Conservation (phyloP, 1,140 invertebrate genomes). For the Littorina saxatilis region DNA sequence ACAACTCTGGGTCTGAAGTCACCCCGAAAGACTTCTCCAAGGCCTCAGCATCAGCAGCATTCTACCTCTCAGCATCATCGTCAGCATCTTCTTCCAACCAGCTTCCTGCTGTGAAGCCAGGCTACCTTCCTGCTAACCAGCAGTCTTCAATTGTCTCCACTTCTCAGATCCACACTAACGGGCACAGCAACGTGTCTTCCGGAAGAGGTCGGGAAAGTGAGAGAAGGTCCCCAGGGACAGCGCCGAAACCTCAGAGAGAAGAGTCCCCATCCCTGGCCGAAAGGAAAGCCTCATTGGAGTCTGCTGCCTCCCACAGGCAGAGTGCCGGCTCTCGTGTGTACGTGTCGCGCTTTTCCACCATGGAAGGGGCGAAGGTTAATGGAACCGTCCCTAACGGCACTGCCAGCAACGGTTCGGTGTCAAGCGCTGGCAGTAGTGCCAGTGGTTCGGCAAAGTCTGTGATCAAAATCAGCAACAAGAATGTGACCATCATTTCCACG, state of each 20-base stretch:
- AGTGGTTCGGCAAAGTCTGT: slow-evolving; percentile 39
- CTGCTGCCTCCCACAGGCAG: neutral
- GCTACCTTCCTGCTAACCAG: neutral
- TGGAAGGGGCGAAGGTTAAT: neutral
- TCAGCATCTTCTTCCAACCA: neutral
- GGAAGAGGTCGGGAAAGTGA: too few species aligned
- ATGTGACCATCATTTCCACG: slow-evolving; percentile 41
- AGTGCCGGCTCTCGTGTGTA: too few species aligned
- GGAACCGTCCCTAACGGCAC: neutral
- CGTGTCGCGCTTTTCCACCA: neutral
- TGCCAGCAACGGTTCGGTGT: neutral
- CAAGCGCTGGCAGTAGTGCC: neutral
- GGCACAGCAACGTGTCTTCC: too few species aligned
- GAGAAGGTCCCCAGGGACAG: too few species aligned
- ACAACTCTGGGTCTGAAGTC: neutral
- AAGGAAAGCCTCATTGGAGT: neutral
- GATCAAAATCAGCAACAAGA: slow-evolving; percentile 40
- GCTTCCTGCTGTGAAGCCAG: neutral
- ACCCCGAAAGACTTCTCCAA: neutral
- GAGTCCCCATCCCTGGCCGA: neutral
- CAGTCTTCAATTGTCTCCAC: too few species aligned
- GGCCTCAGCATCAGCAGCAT: neutral
- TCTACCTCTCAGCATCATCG: neutral
- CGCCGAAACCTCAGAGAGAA: neutral
- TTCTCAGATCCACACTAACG: too few species aligned